Evolutionary conservation across 2,113 vertebrate genomes (phyloP), one percentile per base, ranked within the genome.

Genomic region (Vulpes vulpes): DNA sequence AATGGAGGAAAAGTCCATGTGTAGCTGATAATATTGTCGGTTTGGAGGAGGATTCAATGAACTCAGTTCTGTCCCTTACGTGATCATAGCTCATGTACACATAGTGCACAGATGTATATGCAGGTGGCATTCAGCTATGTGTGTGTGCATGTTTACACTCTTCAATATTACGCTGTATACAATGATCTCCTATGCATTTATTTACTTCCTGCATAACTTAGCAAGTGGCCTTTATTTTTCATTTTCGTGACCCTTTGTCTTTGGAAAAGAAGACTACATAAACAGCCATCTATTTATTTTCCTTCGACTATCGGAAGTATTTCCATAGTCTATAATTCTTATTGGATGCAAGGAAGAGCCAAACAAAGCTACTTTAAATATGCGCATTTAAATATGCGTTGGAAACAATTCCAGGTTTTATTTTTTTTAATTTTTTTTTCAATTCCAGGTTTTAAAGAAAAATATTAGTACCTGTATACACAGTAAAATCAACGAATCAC

Each of bases 301-400:
- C 12, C 16, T 96, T 79, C 30, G 65, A 79, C 87, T 85, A 73
- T 53, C 73, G 23, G 4, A 73, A 93, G 11, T 83, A 57, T n/a
- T 65, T 69, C 11, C 14, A 67, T 69, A 78, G 35, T 57, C 12
- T 74, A 2, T 30, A 60, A 43, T 84, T 91, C 60, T 76, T 88
- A 67, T 15, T 43, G n/a, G 19, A 49, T 35, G 0, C 1, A 27
- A 57, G 23, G 25, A 90, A 59, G 23, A 74, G 6, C 0, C 7
- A n/a, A 51, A 80, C 2, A 80, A 51, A 74, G 60, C 57, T 49
- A 23, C 11, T 83, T 78, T 32, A 88, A 93, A 32, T 60, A 73
- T 38, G 53, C 69, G 27, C n/a, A n/a, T n/a, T n/a, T n/a, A n/a
- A n/a, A n/a, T n/a, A n/a, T n/a, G n/a, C n/a, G n/a, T n/a, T n/a